Evolutionary conservation across 1,140 invertebrate species (phyloP).

Genomic region (Chionoecetes opilio): DNA sequence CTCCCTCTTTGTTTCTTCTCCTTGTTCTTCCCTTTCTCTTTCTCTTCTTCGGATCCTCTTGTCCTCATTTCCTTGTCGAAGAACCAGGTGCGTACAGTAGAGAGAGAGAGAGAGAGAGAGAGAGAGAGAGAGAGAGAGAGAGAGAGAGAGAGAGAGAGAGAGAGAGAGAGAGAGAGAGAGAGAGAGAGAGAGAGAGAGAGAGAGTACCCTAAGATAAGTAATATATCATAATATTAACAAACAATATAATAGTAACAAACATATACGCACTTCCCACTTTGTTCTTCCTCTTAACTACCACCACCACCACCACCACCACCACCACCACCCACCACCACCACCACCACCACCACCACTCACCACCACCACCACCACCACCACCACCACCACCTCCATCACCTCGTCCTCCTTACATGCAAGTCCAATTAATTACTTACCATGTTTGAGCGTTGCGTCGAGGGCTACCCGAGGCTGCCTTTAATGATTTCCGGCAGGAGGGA

Average conservation of each 20-base stretch:
- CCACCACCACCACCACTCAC: neutral
- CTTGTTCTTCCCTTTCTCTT: neutral
- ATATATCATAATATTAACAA: neutral
- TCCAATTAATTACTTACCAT: neutral
- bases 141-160: too few relatives aligned
- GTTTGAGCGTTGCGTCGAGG: neutral
- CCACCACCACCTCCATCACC: conserved; percentile 13
- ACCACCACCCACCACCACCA: conserved; percentile 5
- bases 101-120: too few relatives aligned
- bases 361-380: neutral
- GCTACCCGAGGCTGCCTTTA: neutral
- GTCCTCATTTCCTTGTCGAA: neutral
- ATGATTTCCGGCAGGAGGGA: neutral
- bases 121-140: too few relatives aligned
- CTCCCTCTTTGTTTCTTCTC: neutral
- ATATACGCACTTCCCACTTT: neutral
- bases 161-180: too few relatives aligned
- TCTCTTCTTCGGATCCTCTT: neutral
- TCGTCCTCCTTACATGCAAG: neutral
- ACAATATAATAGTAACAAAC: neutral
- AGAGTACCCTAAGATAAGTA: neutral
- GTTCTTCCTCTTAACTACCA: neutral
- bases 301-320: neutral
- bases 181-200: neutral
- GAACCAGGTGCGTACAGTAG: neutral